Base-by-base conservation (phyloP, 1,140 invertebrate species). In the Glossosoma conforme region DNA sequence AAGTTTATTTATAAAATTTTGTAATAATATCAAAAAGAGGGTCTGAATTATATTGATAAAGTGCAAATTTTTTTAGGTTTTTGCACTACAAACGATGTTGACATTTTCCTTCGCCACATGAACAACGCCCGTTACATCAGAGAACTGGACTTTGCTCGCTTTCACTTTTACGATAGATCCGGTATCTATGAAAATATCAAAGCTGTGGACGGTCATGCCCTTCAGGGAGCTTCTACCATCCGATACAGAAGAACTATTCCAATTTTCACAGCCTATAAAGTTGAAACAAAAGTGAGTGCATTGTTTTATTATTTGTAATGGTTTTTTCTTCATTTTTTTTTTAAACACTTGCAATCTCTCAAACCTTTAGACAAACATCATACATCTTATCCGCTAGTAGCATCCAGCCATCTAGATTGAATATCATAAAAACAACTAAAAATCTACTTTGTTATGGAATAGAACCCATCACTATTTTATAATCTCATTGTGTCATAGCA, bases 121-220 rank as follows among this genome's bases (percentile, higher is more conserved):
- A 93, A 92, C 64, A 92, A 92, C 63, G 85, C 87, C 0, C 77
- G 88, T 6, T 93, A 89, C 52, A 63, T 91, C 1, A 74, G 89
- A 5, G 89, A 91, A 63, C 67, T 90, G 44, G 89, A 92, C 64
- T 91, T 92, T 68, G 89, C 85, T 2, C 75, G 87, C 18, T 88
- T 90, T 61, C 79, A 87, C 56, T 88, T 83, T 65, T 88, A 86
- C 52, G 81, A 85, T 25, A 65, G 80, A 51, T 81, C 79, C 5
- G 84, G 85, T 11, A 75, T 89, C 2, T 87, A 85, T 46, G 64
- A 62, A 1, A 77, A 78, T 36, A 79, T 89, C 11, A 68, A 62
- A 9, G 77, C 75, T 24, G 72, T 65, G 11, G 74, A 79, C 14
- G 84, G 83, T 3, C 76, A 82, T 20, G 80, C 81, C 0, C 75